Conservation (phyloP, 1,140 invertebrate genomes). For the Listronotus bonariensis region DNA sequence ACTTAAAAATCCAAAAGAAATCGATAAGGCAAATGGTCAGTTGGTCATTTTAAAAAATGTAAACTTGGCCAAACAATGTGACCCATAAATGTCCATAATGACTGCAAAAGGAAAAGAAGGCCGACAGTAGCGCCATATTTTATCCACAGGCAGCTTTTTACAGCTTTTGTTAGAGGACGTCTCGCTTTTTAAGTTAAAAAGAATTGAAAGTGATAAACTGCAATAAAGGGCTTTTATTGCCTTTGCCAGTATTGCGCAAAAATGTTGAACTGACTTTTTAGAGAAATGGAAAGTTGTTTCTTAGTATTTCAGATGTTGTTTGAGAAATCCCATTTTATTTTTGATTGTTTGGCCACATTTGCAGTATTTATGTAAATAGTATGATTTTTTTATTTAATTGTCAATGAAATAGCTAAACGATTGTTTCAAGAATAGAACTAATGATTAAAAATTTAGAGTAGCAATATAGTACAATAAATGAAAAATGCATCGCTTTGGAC, state of each 20-base stretch:
- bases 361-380: no score
- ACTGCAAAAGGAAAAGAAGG: slow-evolving; percentile 2
- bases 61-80: slow-evolving; percentile 4
- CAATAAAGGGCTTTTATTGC: slow-evolving; percentile 5
- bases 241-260: background rate
- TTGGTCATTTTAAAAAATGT: slow-evolving; percentile 2
- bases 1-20: background rate
- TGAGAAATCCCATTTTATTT: no score
- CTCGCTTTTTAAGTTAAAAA: slow-evolving; percentile 11
- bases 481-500: no score
- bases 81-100: slow-evolving; percentile 12
- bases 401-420: no score
- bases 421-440: no score
- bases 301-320: background rate
- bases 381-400: no score
- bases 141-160: slow-evolving; percentile 10
- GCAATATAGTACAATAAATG: no score
- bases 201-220: slow-evolving; percentile 15
- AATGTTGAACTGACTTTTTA: background rate
- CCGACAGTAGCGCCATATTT: slow-evolving; percentile 14
- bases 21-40: slow-evolving; percentile 2
- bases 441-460: no score
- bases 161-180: background rate
- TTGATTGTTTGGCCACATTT: no score
- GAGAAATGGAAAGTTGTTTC: slow-evolving; percentile 3